Evolutionary conservation across 2,113 vertebrate genomes (phyloP), one percentile per base, ranked within the genome.

Genomic region (Pampusana beccarii): DNA sequence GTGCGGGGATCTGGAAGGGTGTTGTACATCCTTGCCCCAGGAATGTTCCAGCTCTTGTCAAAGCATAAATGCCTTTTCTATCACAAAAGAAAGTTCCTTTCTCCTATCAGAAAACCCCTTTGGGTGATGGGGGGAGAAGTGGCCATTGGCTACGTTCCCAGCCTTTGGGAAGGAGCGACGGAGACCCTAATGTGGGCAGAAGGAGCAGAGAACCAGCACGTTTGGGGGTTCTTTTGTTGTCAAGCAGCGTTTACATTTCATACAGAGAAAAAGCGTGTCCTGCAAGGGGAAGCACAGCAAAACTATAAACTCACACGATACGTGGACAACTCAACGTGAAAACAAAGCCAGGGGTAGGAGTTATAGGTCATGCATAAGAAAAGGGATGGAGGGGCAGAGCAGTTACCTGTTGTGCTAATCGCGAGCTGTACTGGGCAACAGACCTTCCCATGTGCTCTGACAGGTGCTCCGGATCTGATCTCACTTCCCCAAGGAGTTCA

Each of bases 221-320:
- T n/a, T 11, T 67, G 53, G 88, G 74, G 51, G 29, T 29, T 67
- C 56, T 75, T 18, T 58, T 67, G 62, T 67, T 80, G 72, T 89
- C 86, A 92, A 94, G 92, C 93, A 87, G 57, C 26, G 57, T 92
- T 78, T 95, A 89, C 53, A 73, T 36, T 90, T 93, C 91, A 46
- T 86, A 92, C 9, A 38, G 69, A 93, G 91, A 88, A 90, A 46
- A 90, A 93, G 91, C 91, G 46, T 2, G 48, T 95, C 93, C 64
- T 77, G 87, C 79, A 66, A 92, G 75, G 95, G 93, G 87, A 96
- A 96, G 96, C 81, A 85, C 50, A 81, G 85, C 73, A 65, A 93
- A 97, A 96, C 84, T 72, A 93, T 65, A 80, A 97, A 92, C 72
- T 85, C 85, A 86, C 70, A 72, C 8, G 13, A 29, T 80, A 90